Base-by-base conservation (phyloP, 1,140 invertebrate genomes). In the Heliconius hermathena region DNA sequence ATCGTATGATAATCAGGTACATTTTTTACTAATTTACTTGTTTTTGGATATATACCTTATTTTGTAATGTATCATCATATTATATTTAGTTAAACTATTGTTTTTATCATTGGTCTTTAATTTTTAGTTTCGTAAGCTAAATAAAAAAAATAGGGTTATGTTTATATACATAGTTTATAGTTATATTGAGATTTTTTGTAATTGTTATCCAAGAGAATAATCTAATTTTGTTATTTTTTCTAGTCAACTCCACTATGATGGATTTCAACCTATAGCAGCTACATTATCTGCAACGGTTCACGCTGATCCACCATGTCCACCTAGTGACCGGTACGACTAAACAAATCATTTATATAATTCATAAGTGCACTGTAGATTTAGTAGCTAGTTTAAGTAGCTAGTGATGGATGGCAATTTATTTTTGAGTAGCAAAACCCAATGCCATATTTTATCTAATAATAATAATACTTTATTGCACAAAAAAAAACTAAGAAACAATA, bases 241-340 rank as follows among this genome's bases (percentile, higher is more conserved):
- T 92, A 99, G 99, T 88, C 98, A 98, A 92, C 90, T 98, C 18
- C 98, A 97, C 89, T 98, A 98, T 86, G 99, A 99, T 96, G 99
- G 99, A 8, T 97, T 99, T 93, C 98, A 99, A 92, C 96, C 97
- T 36, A 94, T 99, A 46, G 99, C 99, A 0, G 96, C 98, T 1
- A 97, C 96, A 75, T 93, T 99, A 60, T 96, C 98, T 3, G 96
- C 96, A 77, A 92, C 97, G 33, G 96, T 98, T 0, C 98, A 99
- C 91, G 97, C 98, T 1, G 98, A 99, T 85, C 98, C 98, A 76
- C 96, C 98, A 33, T 99, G 99, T 91, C 98, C 99, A 16, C 99
- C 99, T 0, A 99, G 98, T 57, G 99, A 99, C 91, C 96, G 98
- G 87, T 95, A 71, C 41, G n/a, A 29, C n/a, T 46, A 29, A 79